Evolutionary conservation across 1,140 invertebrate species (phyloP).

Genomic region (Drosophila prosaltans): DNA sequence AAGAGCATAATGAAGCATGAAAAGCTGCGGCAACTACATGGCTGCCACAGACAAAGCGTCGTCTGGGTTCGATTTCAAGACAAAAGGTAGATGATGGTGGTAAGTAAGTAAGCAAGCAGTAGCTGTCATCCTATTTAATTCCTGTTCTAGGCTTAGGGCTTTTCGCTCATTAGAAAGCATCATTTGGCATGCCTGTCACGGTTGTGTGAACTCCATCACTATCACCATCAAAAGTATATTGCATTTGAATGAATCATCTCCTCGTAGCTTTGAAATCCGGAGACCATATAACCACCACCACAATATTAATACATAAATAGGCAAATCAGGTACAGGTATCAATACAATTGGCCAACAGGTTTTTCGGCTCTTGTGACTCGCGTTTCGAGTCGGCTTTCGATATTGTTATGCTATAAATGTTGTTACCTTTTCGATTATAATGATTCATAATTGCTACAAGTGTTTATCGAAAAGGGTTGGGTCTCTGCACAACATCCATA

Average conservation of each 20-base stretch:
- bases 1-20: constrained; percentile 67
- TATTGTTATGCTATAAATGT: constrained; percentile 19
- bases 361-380: constrained; percentile 38
- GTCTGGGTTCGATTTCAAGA: constrained; percentile 13
- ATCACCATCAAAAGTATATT: constrained; percentile 39
- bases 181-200: constrained; percentile 65
- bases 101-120: background rate
- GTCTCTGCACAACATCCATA: constrained; percentile 39
- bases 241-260: constrained; percentile 62
- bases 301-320: constrained; percentile 61
- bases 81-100: constrained; percentile 12
- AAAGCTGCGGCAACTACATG: constrained; percentile 31
- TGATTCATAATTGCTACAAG: constrained; percentile 79
- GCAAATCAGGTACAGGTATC: constrained; percentile 66
- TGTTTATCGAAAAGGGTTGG: constrained; percentile 76
- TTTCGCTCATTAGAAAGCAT: constrained; percentile 64
- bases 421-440: constrained; percentile 76
- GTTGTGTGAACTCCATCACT: constrained; percentile 8
- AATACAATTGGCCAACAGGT: constrained; percentile 63
- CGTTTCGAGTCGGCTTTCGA: constrained; percentile 19
- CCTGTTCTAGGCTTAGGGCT: constrained; percentile 17
- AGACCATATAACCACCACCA: background rate
- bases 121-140: constrained; percentile 8
- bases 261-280: background rate
- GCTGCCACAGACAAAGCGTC: constrained; percentile 56